phyloP scores from a whole-genome alignment of 2,797 vertebrate genomes.

The Acanthiza pusilla region DNA sequence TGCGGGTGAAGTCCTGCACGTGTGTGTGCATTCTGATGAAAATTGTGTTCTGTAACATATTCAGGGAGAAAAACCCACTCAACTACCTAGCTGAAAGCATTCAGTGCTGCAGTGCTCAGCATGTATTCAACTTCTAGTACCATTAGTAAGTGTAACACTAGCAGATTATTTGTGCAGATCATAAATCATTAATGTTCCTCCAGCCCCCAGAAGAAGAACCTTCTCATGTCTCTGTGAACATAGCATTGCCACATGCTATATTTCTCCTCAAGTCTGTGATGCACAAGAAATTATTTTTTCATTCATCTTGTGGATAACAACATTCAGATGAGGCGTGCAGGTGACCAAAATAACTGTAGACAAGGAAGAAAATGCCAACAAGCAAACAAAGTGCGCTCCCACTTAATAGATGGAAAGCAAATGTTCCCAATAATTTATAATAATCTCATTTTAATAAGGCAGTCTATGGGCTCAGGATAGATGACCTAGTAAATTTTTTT shows the following conservation, averaged over 20 bases:
- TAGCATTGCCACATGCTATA: background rate
- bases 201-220: background rate
- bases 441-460: conserved; percentile 34
- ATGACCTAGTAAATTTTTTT: background rate
- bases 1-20: background rate
- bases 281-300: background rate
- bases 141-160: background rate
- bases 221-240: background rate
- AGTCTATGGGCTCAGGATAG: background rate
- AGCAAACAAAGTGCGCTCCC: background rate
- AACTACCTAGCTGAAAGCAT: background rate
- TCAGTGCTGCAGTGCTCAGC: background rate
- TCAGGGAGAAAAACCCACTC: background rate
- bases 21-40: background rate
- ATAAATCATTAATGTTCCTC: background rate
- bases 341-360: background rate
- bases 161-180: background rate
- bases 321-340: background rate
- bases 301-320: background rate
- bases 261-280: background rate
- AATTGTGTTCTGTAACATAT: background rate
- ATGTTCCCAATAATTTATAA: conserved; percentile 12
- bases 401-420: background rate
- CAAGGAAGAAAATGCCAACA: background rate
- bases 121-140: background rate